phyloP scores from a whole-genome alignment of 2,888 invertebrate genomes.

The Sussaba pulchella region DNA sequence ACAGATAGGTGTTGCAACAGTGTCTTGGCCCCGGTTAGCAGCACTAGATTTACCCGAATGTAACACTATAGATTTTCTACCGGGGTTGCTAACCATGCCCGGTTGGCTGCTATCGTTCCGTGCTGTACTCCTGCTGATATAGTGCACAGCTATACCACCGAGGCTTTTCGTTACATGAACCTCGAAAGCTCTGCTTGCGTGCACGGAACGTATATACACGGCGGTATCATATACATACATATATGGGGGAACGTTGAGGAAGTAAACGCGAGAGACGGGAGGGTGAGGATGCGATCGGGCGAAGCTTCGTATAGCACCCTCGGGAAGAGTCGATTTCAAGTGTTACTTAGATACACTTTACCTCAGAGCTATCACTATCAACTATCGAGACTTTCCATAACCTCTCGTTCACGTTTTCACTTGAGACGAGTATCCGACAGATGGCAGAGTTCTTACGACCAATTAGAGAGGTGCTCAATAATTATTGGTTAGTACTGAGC shows the following conservation, averaged over 20 bases:
- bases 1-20: too few species aligned
- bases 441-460: neutral
- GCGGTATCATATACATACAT: slow-evolving; percentile 8
- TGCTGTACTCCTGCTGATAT: slow-evolving; percentile 5
- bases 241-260: neutral
- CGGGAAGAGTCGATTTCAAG: slow-evolving; percentile 30
- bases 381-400: slow-evolving; percentile 17
- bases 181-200: slow-evolving; percentile 24
- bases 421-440: slow-evolving; percentile 28
- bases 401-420: slow-evolving; percentile 3
- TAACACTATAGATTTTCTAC: too few species aligned
- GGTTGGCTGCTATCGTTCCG: neutral
- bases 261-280: slow-evolving; percentile 13
- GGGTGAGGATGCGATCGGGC: neutral
- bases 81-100: neutral
- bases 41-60: too few species aligned
- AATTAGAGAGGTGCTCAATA: slow-evolving; percentile 24
- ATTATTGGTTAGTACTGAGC: slow-evolving; percentile 40
- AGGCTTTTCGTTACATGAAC: slow-evolving; percentile 16
- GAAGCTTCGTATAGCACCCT: slow-evolving; percentile 25
- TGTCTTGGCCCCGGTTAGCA: too few species aligned
- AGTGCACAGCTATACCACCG: neutral
- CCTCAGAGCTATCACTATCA: slow-evolving; percentile 45
- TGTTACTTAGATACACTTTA: slow-evolving; percentile 52
- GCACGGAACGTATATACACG: too few species aligned